phyloP scores from a whole-genome alignment of 2,113 vertebrate genomes.

The Polypterus senegalus region DNA sequence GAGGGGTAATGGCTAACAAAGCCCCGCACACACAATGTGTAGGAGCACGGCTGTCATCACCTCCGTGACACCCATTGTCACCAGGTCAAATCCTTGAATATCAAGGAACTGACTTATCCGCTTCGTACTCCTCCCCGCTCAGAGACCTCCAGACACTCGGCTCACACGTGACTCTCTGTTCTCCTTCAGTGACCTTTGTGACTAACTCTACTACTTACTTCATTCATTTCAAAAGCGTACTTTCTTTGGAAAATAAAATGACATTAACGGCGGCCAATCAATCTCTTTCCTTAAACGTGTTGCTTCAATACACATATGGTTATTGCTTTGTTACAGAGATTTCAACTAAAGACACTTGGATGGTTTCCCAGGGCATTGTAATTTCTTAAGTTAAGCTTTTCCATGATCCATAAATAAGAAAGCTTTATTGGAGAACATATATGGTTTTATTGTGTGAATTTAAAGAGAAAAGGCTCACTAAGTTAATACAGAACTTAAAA shows the following conservation, averaged over 20 bases:
- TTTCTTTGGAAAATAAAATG: slow-evolving; percentile 33
- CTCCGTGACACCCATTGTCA: slow-evolving; percentile 40
- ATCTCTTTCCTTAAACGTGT: slow-evolving; percentile 4
- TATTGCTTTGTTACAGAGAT: too few relatives aligned
- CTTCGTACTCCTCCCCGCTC: slow-evolving; percentile 30
- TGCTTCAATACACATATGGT: too few relatives aligned
- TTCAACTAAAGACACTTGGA: too few relatives aligned
- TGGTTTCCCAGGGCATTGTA: too few relatives aligned
- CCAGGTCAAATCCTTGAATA: slow-evolving; percentile 56
- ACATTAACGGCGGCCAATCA: slow-evolving; percentile 20
- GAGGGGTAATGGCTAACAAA: slow-evolving; percentile 15
- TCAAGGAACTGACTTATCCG: slow-evolving; percentile 41
- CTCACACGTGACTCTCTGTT: slow-evolving; percentile 32
- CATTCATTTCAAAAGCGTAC: slow-evolving; percentile 32
- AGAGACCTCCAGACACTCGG: slow-evolving; percentile 10
- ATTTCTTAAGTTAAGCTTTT: too few relatives aligned
- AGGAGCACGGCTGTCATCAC: slow-evolving; percentile 41
- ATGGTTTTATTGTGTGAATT: too few relatives aligned
- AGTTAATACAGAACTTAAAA: too few relatives aligned
- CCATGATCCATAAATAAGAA: too few relatives aligned
- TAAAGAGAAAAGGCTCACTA: too few relatives aligned
- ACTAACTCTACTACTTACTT: slow-evolving; percentile 31
- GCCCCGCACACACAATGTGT: slow-evolving; percentile 28
- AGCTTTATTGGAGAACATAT: too few relatives aligned
- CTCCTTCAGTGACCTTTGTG: slow-evolving; percentile 38